These are phyloP conservation scores for Acanthochromis polyacanthus DNA, from an alignment of 2,113 vertebrate genomes.

Conservation along the genomic window DNA sequence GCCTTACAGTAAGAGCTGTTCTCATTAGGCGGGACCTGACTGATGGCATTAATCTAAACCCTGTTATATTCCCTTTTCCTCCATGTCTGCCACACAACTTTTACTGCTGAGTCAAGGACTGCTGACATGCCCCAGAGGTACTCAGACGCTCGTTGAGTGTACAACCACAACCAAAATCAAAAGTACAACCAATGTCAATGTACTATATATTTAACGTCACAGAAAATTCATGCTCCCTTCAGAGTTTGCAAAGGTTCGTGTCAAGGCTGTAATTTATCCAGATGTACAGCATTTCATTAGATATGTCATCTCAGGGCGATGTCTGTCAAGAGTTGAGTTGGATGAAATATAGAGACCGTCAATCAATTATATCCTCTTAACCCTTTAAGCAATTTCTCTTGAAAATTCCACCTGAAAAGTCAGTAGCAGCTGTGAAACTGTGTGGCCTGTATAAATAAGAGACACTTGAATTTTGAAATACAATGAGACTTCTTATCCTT, in stretches of 20 bases:
- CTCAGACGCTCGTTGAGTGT: neutral
- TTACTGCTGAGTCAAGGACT: constrained; percentile 49
- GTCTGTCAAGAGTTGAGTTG: too few relatives aligned
- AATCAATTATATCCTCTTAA: too few relatives aligned
- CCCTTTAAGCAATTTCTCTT: too few relatives aligned
- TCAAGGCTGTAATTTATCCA: neutral
- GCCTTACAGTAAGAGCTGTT: constrained; percentile 62
- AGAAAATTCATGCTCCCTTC: neutral
- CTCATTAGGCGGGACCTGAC: constrained; percentile 67
- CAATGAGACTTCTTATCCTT: too few relatives aligned
- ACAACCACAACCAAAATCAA: neutral
- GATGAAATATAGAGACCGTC: too few relatives aligned
- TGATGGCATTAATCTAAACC: constrained; percentile 69
- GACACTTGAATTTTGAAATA: too few relatives aligned
- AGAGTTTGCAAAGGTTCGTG: neutral
- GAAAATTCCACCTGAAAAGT: too few relatives aligned
- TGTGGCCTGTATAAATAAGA: too few relatives aligned
- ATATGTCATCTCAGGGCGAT: too few relatives aligned
- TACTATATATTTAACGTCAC: neutral
- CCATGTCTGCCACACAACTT: constrained; percentile 43
- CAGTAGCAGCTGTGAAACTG: too few relatives aligned
- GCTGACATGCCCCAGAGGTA: constrained; percentile 35
- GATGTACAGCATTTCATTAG: neutral
- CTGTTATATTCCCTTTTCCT: constrained; percentile 54
- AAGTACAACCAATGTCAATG: constrained; percentile 6